Evolutionary conservation across 2,797 vertebrate species (phyloP), one percentile per base, ranked within the genome.

Genomic region (Urosaurus nigricauda): DNA sequence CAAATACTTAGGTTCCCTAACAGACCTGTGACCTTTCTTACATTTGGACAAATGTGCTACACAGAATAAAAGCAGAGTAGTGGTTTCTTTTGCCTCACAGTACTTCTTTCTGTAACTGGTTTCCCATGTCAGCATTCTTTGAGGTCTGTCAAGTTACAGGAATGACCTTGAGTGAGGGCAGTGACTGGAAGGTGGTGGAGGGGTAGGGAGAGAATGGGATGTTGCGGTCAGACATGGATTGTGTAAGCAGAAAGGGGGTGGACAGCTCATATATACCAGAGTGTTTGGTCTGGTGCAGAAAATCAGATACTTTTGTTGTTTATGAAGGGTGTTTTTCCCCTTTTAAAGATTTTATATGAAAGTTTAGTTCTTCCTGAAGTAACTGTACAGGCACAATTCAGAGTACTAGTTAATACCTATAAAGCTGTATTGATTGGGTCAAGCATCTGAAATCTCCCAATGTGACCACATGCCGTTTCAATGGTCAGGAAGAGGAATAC

Each of bases 71-170:
- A 56, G 84, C 84, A 82, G 88, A 73, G 17, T 75, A 35, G 79
- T 75, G 17, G 13, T 75, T 88, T 73, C 37, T 40, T 81, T n/a
- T 24, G 13, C 73, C 37, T 53, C 19, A 53, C 37, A n/a, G 21
- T 4, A 19, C 32, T 47, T 60, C 47, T 73, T 51, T 75, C n/a
- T 53, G 75, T 88, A 88, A 77, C 78, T 81, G 78, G 43, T 74
- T 80, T 75, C 83, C 78, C 16, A 75, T 82, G 70, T 91, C 83
- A 87, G 87, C 87, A 63, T 13, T 68, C 35, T 74, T 68, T 37
- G 65, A 35, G 40, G 56, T 77, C 81, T 87, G 86, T 77, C 71
- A 58, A 47, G 21, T 86, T 86, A 83, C 79, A 77, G 83, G 53
- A 86, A 91, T 56, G 12, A 32, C 79, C 47, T 37, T 26, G 3